phyloP scores from a whole-genome alignment of 2,797 vertebrate species.

The Coracias cyanogaster region DNA sequence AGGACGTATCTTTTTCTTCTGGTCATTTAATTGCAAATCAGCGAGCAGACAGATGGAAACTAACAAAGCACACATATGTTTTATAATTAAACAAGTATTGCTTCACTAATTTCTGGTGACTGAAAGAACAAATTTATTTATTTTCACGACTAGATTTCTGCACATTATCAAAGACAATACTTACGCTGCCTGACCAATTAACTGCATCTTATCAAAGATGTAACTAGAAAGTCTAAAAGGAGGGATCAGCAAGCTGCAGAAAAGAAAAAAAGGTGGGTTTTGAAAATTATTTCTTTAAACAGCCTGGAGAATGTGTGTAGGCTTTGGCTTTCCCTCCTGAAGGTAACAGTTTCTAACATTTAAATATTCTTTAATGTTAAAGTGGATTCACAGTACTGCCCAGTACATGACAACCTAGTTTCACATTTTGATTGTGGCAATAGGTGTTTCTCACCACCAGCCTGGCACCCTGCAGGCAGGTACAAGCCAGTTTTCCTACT shows the following conservation, averaged over 20 bases:
- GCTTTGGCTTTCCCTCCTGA: neutral
- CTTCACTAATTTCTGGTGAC: conserved; percentile 60
- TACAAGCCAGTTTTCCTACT: neutral
- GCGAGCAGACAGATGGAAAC: conserved; percentile 64
- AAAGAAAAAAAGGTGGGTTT: neutral
- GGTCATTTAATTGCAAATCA: conserved; percentile 75
- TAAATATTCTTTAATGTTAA: neutral
- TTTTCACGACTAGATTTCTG: conserved; percentile 47
- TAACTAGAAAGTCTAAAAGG: neutral
- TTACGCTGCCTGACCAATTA: conserved; percentile 4
- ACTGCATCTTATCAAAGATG: neutral
- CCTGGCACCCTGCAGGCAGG: neutral
- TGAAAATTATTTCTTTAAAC: neutral
- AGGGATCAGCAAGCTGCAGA: neutral
- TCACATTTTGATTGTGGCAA: neutral
- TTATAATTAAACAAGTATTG: conserved; percentile 67
- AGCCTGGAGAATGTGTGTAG: neutral
- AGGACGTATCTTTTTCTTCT: conserved; percentile 66
- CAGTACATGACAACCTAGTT: neutral
- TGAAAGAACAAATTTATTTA: conserved; percentile 57
- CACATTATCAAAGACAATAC: conserved; percentile 4
- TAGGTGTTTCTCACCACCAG: neutral
- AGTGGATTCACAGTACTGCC: neutral
- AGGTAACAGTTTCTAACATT: neutral
- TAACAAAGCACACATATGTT: conserved; percentile 64